Base-by-base conservation (phyloP, 1,140 invertebrate genomes). In the Chionoecetes opilio region DNA sequence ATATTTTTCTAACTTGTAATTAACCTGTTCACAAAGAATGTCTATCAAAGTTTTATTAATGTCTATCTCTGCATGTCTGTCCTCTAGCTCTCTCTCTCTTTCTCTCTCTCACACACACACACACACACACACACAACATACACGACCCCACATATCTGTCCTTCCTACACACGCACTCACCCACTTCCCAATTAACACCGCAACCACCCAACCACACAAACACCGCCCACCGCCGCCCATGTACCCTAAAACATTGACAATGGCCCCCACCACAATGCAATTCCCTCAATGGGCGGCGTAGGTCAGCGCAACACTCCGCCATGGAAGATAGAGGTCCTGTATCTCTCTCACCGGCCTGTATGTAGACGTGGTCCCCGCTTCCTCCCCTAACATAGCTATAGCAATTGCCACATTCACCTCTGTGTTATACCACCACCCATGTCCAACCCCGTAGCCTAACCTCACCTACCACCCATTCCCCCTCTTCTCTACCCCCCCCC, bases 361-460 rank as follows among this genome's bases (percentile, higher is more conserved):
- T 75, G 63, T 75, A n/a, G 5, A n/a, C 21, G n/a, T 75, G 5
- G 41, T 46, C 41, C 41, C 41, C 41, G 5, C 41, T 26, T 26
- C 63, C 63, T n/a, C 6, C 63, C n/a, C 63, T 75, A 75, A 75
- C 63, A 75, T 75, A 75, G 63, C 63, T 75, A 75, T 75, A 75
- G 63, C 63, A 75, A 75, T 75, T 75, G 63, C 63, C 63, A 21
- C 63, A 75, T 75, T 75, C 63, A 26, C 63, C n/a, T 75, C 21
- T 75, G 63, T 75, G 63, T 75, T 75, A 75, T 75, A 75, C 63
- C 63, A n/a, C 63, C 63, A 2, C 63, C 63, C 63, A n/a, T 29
- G 11, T 11, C 86, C n/a, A 31, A 29, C 32, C 3, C 84, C 84
- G 32, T 0, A 26, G 32, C 38, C 38, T 17, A 53, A 9, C 9